phyloP scores from a whole-genome alignment of 2,888 invertebrate genomes.

The Cheilosia vernalis region DNA sequence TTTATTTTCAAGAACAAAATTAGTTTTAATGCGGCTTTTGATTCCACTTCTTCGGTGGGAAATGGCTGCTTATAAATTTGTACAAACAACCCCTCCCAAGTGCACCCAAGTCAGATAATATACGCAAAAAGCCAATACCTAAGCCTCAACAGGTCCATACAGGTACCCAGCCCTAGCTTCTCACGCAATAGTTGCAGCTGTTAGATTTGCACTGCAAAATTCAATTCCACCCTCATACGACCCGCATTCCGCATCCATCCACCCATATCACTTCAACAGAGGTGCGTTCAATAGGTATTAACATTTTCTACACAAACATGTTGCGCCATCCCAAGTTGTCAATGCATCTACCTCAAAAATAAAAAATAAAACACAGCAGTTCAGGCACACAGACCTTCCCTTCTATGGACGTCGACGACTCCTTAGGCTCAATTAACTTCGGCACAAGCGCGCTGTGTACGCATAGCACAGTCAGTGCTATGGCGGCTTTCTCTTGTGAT shows the following conservation, averaged over 20 bases:
- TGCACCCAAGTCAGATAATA: no score
- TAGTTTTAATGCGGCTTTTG: no score
- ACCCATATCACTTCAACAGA: not conserved
- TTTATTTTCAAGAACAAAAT: no score
- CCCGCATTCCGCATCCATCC: conserved; percentile 17
- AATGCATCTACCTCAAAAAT: not conserved
- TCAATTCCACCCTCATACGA: not conserved
- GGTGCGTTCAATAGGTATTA: conserved; percentile 24
- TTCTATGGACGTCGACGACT: conserved; percentile 58
- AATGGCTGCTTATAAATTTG: no score
- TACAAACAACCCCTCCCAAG: no score
- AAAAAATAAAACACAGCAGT: not conserved
- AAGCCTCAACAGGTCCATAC: no score
- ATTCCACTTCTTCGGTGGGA: no score
- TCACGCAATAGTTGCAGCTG: not conserved
- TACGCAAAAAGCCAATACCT: no score
- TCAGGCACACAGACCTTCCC: conserved; percentile 35
- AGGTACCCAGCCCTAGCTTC: no score
- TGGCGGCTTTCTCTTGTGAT: conserved; percentile 36
- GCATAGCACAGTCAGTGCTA: not conserved
- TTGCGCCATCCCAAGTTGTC: conserved; percentile 4
- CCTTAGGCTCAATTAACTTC: conserved; percentile 49
- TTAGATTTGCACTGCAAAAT: not conserved
- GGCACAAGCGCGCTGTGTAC: conserved; percentile 28
- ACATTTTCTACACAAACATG: conserved; percentile 21